These are phyloP conservation scores for Cyclargus thomasi DNA, from an alignment of 1,140 invertebrate species.

Conservation along the genomic window DNA sequence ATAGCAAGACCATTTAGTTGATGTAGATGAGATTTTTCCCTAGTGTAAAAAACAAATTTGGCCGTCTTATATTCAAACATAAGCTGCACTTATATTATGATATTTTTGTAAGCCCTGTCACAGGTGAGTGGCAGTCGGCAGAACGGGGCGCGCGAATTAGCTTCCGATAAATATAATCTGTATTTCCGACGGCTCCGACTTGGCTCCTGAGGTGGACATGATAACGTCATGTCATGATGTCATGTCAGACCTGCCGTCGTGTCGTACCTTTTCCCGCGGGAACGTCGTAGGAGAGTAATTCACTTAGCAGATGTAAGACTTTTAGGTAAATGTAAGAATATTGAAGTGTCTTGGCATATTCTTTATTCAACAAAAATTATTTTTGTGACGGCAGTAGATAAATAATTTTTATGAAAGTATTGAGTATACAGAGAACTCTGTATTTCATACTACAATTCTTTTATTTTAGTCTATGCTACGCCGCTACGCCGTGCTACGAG, in stretches of 20 bases:
- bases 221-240: slow-evolving; percentile 25
- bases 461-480: no score
- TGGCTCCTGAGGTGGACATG: slow-evolving; percentile 45
- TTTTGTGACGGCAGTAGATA: no score
- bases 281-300: neutral
- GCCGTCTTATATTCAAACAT: neutral
- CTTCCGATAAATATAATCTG: slow-evolving; percentile 41
- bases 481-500: no score
- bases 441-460: no score
- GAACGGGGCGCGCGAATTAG: slow-evolving; percentile 43
- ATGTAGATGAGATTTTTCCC: no score
- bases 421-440: no score
- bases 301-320: neutral
- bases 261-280: neutral
- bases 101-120: slow-evolving; percentile 38
- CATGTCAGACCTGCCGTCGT: neutral
- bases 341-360: neutral
- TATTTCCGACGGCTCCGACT: slow-evolving; percentile 7
- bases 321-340: neutral
- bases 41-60: neutral
- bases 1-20: no score
- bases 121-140: slow-evolving; percentile 45
- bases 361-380: neutral
- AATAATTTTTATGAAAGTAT: no score
- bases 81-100: neutral